phyloP scores from a whole-genome alignment of 2,797 vertebrate genomes.

The Amblyopsis hoosieri region DNA sequence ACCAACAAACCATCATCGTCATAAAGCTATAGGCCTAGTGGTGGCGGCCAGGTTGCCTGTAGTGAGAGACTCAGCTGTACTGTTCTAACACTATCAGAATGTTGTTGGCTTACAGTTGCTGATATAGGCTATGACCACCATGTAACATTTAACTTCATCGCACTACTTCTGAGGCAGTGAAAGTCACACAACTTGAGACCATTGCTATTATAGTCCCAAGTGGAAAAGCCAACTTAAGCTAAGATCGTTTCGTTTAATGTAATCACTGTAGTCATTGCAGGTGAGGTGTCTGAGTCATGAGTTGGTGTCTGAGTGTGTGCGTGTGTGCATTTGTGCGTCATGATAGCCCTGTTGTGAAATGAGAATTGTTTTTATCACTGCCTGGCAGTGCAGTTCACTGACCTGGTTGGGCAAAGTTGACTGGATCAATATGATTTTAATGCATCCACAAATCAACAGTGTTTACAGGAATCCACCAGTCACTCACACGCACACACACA shows the following conservation, averaged over 20 bases:
- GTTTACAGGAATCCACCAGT: constrained; percentile 13
- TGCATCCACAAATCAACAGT: constrained; percentile 42
- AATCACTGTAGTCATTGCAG: background rate
- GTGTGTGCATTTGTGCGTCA: constrained; percentile 10
- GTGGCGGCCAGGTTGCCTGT: background rate
- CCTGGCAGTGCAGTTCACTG: constrained; percentile 16
- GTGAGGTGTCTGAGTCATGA: constrained; percentile 4
- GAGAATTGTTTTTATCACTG: constrained; percentile 42
- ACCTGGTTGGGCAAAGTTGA: constrained; percentile 42
- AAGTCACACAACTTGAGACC: background rate
- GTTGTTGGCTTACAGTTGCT: too few species aligned
- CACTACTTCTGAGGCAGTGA: background rate
- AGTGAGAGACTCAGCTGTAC: background rate
- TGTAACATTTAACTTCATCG: background rate
- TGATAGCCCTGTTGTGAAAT: constrained; percentile 8
- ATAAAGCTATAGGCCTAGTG: background rate
- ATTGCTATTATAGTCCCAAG: background rate
- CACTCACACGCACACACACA: constrained; percentile 6
- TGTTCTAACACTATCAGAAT: too few species aligned
- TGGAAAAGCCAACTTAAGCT: background rate
- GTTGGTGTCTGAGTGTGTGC: constrained; percentile 6
- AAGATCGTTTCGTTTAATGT: background rate
- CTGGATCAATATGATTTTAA: constrained; percentile 54
- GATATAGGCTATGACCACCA: too few species aligned
- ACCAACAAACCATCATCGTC: too few species aligned